Base-by-base conservation (phyloP, 1,140 invertebrate genomes). In the Bombus pyrosoma region DNA sequence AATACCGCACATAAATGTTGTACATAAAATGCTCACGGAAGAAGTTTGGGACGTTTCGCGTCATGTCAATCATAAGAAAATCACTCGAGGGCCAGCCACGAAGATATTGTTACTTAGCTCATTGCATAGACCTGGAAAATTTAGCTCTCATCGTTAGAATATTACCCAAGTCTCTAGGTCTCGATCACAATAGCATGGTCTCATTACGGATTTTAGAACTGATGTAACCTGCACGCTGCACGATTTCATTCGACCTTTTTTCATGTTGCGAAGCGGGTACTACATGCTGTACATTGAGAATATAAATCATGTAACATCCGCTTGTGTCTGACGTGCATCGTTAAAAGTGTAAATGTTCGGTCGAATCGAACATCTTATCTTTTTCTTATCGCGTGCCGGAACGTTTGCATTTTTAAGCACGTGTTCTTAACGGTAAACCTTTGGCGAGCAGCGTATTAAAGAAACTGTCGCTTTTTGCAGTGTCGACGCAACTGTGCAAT, bases 401-500 rank as follows among this genome's bases (percentile, higher is more conserved):
- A n/a, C 18, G 6, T 43, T 37, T 12, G 25, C 57, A 18, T 69
- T 22, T 10, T 75, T 74, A 18, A 66, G 2, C 64, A 9, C 15
- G 15, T 34, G 6, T 22, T 53, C 47, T 62, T 62, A 37, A 72
- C 28, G 4, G 25, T 28, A 39, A 32, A 59, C 34, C n/a, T 34
- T 37, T 3, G 25, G 25, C 10, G 18, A 13, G 3, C 25, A 10
- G 18, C 22, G 22, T 25, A 32, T 25, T 57, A 41, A 34, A 39
- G 9, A 15, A 22, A 37, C 15, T 2, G 41, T 15, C 73, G 37
- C 68, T 92, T 79, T 89, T 95, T 95, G 3, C 95, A 97, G 97
- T 97, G 86, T 96, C 96, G 10, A 96, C 96, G 25, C 96, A 96
- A 92, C 92, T 97, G 69, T 97, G 96, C 89, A 95, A 96, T 53